Evolutionary conservation across 2,113 vertebrate species (phyloP), one percentile per base, ranked within the genome.

Genomic region (Actenoides hombroni): DNA sequence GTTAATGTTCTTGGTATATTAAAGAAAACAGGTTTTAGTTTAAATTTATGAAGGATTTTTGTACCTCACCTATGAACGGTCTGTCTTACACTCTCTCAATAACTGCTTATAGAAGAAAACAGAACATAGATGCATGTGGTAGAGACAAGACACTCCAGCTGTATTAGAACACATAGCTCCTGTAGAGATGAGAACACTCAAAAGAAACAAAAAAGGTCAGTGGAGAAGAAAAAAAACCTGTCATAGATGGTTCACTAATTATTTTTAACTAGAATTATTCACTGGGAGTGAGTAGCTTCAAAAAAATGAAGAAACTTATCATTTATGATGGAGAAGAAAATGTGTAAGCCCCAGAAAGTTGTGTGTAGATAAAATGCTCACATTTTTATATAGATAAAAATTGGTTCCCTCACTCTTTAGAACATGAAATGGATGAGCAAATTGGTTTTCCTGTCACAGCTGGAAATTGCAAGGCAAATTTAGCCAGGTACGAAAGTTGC

Each of bases 401-500:
- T 21, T 16, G 11, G 2, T 83, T 49, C 10, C 8, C 19, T 92
- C 5, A 7, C 17, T 70, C 46, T 81, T 77, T 29, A 84, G 33
- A 83, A 78, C 17, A 19, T 6, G 2, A 83, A 88, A 85, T 19
- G 23, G 14, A 33, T 3, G 3, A 13, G 16, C 21, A 80, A 59
- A 59, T 31, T 3, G 3, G 21, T 67, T 92, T 90, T 88, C 35
- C 51, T 70, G 16, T 40, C 68, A 33, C 20, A 59, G 56, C 10
- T 81, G 28, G 54, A 69, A 81, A 77, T 5, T 39, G 19, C 63
- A 53, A 59, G 44, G 54, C 53, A 83, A 86, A 61, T 69, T 48
- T 63, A 86, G 8, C 21, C n/a, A 65, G 51, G 28, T 69, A 53
- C 0, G 0, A 42, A 46, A 63, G 59, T 17, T 6, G 3, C 29